Percentiles rank a stretch among this genome's conserved stretches.
phyloP scores from a whole-genome alignment of 2,797 vertebrate species.

The Accipiter fasciatus region DNA sequence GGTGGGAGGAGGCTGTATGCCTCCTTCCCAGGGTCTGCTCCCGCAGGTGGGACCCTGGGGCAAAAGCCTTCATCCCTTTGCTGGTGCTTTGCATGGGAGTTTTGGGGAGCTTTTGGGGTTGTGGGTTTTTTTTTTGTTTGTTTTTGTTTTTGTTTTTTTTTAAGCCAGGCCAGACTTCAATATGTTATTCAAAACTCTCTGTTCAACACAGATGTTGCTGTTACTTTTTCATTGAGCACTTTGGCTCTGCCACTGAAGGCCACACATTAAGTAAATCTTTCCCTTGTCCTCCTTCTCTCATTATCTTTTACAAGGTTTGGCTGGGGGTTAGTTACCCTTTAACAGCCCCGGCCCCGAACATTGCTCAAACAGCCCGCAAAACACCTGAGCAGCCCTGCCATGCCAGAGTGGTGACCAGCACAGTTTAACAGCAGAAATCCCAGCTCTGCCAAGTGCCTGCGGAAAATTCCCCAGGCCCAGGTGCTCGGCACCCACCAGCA shows the following conservation, averaged over 20 bases:
- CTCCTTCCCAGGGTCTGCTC: not conserved
- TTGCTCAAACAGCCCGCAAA: accelerated
- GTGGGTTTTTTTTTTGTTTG: not conserved
- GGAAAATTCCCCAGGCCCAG: not conserved
- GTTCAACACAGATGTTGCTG: accelerated
- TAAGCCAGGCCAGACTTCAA: not conserved
- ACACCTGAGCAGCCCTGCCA: not conserved
- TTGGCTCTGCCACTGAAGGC: not conserved
- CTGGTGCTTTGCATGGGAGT: not conserved
- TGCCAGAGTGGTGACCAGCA: not conserved
- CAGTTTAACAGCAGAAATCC: conserved; percentile 30
- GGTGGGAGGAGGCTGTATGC: not conserved
- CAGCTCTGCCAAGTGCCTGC: not conserved
- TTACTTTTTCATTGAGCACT: not conserved
- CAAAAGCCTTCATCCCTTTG: not conserved
- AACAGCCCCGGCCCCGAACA: conserved; percentile 23
- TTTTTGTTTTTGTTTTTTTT: not conserved
- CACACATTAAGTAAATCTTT: not conserved
- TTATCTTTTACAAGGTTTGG: not conserved
- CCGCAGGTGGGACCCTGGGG: not conserved
- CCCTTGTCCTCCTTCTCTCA: not conserved
- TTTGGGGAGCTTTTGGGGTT: not conserved
- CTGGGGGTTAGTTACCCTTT: conserved; percentile 42
- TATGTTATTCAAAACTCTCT: not conserved
- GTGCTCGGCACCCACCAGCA: accelerated